Base-by-base conservation (phyloP, 1,140 invertebrate genomes). In the Cephus cinctus region DNA sequence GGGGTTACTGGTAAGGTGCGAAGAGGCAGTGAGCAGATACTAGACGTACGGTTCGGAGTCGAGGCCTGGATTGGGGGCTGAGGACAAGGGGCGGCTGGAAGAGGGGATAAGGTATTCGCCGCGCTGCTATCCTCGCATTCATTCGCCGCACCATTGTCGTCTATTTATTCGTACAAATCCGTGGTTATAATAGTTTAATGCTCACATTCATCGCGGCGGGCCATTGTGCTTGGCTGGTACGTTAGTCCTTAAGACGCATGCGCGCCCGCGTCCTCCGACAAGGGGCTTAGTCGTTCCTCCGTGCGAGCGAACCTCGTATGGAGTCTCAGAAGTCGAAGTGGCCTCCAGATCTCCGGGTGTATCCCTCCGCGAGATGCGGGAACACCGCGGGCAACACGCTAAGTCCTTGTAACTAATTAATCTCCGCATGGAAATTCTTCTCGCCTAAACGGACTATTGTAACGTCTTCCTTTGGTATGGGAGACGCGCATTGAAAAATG, bases 401-500 rank as follows among this genome's bases (percentile, higher is more conserved):
- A 14, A 14, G 40, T 47, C 59, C 51, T 57, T 43, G 58, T 57
- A 54, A 65, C 62, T 64, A 69, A 73, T 73, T 71, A 73, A 73
- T 71, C 69, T 62, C 54, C 41, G 22, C 36, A 30, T 43, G 52
- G 41, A 60, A 63, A 62, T 56, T 52, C 54, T 41, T 47, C 57
- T 35, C 44, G 50, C 36, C 34, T 25, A 36, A 36, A 36, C 34
- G 12, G 39, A 12, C 16, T 20, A 41, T 19, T 23, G 39, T 21
- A 19, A n/a, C 25, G 25, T 6, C 25, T 27, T 27, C 25, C 25
- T 6, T n/a, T 6, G 25, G 25, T n/a, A 6, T n/a, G 6, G 25
- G n/a, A n/a, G n/a, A 6, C 25, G 25, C 25, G 25, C n/a, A 6
- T 27, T 27, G 6, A 8, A 6, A 8, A 8, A 8, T n/a, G 25